Evolutionary conservation across 1,140 invertebrate species (phyloP).

Genomic region (Ectropis grisescens): DNA sequence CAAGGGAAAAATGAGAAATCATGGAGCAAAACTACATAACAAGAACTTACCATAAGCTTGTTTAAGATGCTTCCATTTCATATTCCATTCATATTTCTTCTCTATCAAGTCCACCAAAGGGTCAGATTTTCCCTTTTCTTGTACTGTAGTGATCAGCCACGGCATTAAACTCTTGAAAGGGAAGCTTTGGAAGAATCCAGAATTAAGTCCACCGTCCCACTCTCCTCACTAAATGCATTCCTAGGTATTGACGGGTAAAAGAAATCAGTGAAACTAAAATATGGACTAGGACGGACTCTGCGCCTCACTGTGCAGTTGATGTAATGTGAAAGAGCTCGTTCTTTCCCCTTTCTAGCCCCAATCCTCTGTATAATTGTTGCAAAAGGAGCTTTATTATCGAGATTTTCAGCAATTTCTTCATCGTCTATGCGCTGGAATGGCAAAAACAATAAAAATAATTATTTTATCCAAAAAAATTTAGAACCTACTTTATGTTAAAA

Average conservation of each 20-base stretch:
- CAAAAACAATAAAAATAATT: slow-evolving; percentile 1
- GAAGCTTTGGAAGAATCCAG: slow-evolving; percentile 43
- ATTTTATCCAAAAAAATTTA: no score
- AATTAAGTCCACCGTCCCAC: slow-evolving; percentile 41
- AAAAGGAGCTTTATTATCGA: slow-evolving; percentile 33
- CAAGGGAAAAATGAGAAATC: no score
- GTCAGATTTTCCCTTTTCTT: slow-evolving; percentile 29
- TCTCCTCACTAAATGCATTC: slow-evolving; percentile 38
- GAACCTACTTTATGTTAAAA: no score
- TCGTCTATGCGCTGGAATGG: no score
- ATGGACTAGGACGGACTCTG: no score
- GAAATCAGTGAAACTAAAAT: no score
- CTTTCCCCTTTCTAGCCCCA: slow-evolving; percentile 4
- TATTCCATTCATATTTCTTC: slow-evolving; percentile 34
- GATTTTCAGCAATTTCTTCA: slow-evolving; percentile 2
- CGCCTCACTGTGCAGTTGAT: no score
- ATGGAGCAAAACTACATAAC: no score
- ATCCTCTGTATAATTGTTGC: slow-evolving; percentile 24
- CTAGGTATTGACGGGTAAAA: slow-evolving; percentile 38
- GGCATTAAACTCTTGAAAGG: slow-evolving; percentile 39
- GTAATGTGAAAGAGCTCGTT: slow-evolving; percentile 7
- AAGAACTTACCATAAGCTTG: slow-evolving; percentile 24
- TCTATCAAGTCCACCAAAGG: slow-evolving; percentile 34
- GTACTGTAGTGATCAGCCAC: slow-evolving; percentile 35
- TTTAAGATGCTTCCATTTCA: slow-evolving; percentile 12